These are phyloP conservation scores for Galendromus occidentalis DNA, from an alignment of 1,140 invertebrate species.

Conservation along the genomic window DNA sequence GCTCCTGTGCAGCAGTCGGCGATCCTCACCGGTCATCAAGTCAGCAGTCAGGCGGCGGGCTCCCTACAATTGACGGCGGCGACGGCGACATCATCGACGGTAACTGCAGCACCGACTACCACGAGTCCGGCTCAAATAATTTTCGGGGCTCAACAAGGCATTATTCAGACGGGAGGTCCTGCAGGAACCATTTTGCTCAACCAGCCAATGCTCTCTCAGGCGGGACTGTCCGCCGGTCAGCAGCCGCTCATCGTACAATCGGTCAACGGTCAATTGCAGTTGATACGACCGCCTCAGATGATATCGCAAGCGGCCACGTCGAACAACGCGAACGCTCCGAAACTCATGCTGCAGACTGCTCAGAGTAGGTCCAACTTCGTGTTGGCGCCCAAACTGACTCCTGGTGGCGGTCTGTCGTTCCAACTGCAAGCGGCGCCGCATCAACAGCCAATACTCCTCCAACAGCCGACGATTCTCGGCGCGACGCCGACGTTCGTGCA, in stretches of 20 bases:
- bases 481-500: background rate
- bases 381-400: background rate
- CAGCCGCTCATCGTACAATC: background rate
- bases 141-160: slow-evolving; percentile 6
- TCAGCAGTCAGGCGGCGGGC: background rate
- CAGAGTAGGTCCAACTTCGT: background rate
- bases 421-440: background rate
- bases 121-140: background rate
- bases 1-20: background rate
- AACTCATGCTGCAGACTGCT: background rate
- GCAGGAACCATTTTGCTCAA: slow-evolving; percentile 7
- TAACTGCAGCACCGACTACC: background rate
- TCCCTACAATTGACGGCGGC: background rate
- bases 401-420: slow-evolving; percentile 1
- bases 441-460: background rate
- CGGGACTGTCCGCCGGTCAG: background rate
- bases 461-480: background rate
- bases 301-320: background rate
- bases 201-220: slow-evolving; percentile 1
- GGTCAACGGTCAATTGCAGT: slow-evolving; percentile 8
- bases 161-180: background rate
- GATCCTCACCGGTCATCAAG: background rate
- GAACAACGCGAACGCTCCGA: background rate
- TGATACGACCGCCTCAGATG: background rate
- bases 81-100: slow-evolving; percentile 2